Conservation (phyloP, 2,888 invertebrate genomes). For the Amphiduros pacificus region DNA sequence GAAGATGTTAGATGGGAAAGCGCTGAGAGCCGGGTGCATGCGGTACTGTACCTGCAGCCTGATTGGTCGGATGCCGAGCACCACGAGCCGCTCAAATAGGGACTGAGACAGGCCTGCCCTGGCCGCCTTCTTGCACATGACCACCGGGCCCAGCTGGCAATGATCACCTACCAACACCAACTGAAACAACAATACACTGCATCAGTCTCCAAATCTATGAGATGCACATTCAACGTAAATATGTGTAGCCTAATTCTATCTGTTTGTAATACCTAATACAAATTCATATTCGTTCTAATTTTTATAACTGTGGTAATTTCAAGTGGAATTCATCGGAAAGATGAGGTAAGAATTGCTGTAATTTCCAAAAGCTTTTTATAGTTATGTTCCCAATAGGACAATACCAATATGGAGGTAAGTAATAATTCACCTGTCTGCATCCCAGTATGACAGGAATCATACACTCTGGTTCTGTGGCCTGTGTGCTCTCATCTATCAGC, state of each 20-base stretch:
- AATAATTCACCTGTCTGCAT: slow-evolving; percentile 79
- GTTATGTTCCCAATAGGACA: no score
- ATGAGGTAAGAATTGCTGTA: no score
- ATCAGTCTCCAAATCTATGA: no score
- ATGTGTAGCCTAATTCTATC: no score
- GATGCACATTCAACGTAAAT: no score
- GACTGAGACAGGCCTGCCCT: slow-evolving; percentile 96
- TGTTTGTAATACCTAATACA: no score
- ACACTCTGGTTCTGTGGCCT: slow-evolving; percentile 91
- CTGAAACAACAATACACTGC: no score
- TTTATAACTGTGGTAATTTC: no score
- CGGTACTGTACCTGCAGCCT: slow-evolving; percentile 93
- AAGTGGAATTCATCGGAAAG: no score
- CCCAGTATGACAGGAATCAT: slow-evolving; percentile 99
- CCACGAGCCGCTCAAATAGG: slow-evolving; percentile 94
- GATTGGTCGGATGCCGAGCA: slow-evolving; percentile 94
- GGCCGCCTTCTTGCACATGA: slow-evolving; percentile 99
- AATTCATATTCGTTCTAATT: no score
- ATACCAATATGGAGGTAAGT: no score
- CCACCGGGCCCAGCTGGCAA: slow-evolving; percentile 97
- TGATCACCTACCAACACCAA: slow-evolving; percentile 98
- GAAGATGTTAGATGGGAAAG: slow-evolving; percentile 99
- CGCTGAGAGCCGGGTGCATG: slow-evolving; percentile 97
- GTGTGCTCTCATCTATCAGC: slow-evolving; percentile 95
- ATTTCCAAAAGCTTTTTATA: no score